phyloP scores from a whole-genome alignment of 2,888 invertebrate genomes.

The Euspilapteryx auroguttella region DNA sequence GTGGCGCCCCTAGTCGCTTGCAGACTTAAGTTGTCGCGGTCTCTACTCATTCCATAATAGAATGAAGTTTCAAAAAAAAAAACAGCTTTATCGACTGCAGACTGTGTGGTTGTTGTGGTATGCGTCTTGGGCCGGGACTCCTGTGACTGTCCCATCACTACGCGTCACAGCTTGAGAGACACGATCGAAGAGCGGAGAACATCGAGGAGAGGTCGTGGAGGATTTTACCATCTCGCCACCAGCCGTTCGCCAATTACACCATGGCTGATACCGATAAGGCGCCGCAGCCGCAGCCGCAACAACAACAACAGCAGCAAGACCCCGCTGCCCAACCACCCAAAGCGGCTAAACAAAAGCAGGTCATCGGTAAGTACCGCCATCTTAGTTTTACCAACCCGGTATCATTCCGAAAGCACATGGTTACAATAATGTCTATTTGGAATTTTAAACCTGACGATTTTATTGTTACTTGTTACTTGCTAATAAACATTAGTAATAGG shows the following conservation, averaged over 20 bases:
- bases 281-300: slow-evolving; percentile 67
- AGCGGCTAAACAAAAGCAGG: slow-evolving; percentile 81
- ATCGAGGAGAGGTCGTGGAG: slow-evolving; percentile 77
- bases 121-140: too few relatives aligned
- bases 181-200: slow-evolving; percentile 65
- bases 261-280: slow-evolving; percentile 96
- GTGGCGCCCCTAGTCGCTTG: too few relatives aligned
- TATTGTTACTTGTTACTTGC: not conserved
- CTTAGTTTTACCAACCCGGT: slow-evolving; percentile 41
- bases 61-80: too few relatives aligned
- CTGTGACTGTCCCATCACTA: too few relatives aligned
- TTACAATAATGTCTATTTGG: slow-evolving; percentile 4
- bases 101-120: too few relatives aligned
- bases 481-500: too few relatives aligned
- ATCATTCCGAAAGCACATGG: slow-evolving; percentile 42
- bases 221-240: slow-evolving; percentile 71
- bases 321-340: slow-evolving; percentile 61
- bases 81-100: too few relatives aligned
- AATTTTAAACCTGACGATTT: not conserved
- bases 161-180: slow-evolving; percentile 2
- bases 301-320: slow-evolving; percentile 67
- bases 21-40: too few relatives aligned
- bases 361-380: slow-evolving; percentile 77
- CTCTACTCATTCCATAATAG: too few relatives aligned
- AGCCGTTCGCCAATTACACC: slow-evolving; percentile 79